Conservation (phyloP, 2,888 invertebrate species). For the Corythucha ciliata region DNA sequence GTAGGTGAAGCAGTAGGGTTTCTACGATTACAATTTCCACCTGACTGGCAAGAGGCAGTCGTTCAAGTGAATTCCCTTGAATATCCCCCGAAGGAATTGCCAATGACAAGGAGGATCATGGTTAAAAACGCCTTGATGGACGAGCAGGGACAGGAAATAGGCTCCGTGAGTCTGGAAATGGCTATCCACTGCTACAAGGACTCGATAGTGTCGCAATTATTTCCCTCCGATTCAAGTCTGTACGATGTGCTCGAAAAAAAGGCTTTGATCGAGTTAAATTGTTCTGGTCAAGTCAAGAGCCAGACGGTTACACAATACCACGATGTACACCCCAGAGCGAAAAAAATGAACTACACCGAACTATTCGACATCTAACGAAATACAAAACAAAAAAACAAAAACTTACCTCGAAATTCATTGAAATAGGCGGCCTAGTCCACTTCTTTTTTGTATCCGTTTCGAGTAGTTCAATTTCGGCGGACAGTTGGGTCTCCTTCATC, state of each 20-base stretch:
- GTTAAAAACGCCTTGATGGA: conserved; percentile 13
- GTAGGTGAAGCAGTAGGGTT: conserved; percentile 1
- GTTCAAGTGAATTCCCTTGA: conserved; percentile 2
- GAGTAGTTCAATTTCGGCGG: conserved; percentile 96
- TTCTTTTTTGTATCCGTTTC: conserved; percentile 99
- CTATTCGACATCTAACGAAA: conserved; percentile 8
- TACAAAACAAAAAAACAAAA: conserved; percentile 1
- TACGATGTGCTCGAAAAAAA: conserved; percentile 13
- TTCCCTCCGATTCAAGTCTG: conserved; percentile 15
- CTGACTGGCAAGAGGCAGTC: conserved; percentile 16
- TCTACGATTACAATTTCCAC: conserved; percentile 13
- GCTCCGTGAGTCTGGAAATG: conserved; percentile 14
- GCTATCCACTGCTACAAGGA: conserved; percentile 7
- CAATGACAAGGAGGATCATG: conserved; percentile 1
- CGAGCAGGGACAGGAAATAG: conserved; percentile 14
- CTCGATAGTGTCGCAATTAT: conserved; percentile 9
- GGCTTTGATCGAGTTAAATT: no score
- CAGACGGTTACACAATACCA: no score
- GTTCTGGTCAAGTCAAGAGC: no score
- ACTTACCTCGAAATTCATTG: conserved; percentile 93
- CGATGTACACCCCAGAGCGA: conserved; percentile 13
- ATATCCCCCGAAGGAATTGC: neutral
- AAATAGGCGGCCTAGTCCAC: conserved; percentile 99
- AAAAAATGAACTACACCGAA: conserved; percentile 16
- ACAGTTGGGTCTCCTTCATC: conserved; percentile 99